These are phyloP conservation scores for Nasonia vitripennis DNA, from an alignment of 1,140 invertebrate genomes.

Conservation along the genomic window DNA sequence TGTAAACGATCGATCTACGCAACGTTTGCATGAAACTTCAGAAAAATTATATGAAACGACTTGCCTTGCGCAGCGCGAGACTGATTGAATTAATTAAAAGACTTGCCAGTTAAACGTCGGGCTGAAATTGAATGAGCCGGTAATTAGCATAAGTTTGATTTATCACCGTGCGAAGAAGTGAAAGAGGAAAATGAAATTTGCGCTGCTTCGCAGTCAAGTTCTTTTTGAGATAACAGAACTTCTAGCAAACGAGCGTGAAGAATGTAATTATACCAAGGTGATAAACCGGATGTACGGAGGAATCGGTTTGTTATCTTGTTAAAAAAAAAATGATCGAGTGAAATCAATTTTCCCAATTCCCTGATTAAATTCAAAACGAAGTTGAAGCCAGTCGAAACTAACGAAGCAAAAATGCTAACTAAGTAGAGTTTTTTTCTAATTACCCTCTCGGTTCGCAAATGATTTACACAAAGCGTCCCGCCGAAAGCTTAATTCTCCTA, in stretches of 20 bases:
- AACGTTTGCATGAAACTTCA: too few relatives aligned
- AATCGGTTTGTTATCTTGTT: too few relatives aligned
- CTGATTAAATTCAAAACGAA: too few relatives aligned
- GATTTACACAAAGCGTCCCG: not conserved
- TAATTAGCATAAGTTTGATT: conserved; percentile 5
- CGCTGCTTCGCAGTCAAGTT: not conserved
- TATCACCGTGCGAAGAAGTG: not conserved
- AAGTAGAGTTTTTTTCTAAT: not conserved
- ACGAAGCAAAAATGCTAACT: not conserved
- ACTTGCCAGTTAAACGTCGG: not conserved
- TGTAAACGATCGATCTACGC: too few relatives aligned
- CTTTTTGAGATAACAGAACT: not conserved
- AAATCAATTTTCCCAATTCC: not conserved
- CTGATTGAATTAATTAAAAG: not conserved
- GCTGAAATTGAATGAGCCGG: not conserved
- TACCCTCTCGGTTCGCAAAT: not conserved
- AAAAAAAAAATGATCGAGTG: too few relatives aligned
- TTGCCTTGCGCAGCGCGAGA: too few relatives aligned
- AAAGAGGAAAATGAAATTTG: not conserved
- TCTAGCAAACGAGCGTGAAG: too few relatives aligned
- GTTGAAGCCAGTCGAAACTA: too few relatives aligned
- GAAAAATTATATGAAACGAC: too few relatives aligned
- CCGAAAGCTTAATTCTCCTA: not conserved
- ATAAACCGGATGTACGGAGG: too few relatives aligned
- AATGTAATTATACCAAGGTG: too few relatives aligned